Evolutionary conservation across 2,888 invertebrate genomes (phyloP).

Genomic region (Thalpophila matura): DNA sequence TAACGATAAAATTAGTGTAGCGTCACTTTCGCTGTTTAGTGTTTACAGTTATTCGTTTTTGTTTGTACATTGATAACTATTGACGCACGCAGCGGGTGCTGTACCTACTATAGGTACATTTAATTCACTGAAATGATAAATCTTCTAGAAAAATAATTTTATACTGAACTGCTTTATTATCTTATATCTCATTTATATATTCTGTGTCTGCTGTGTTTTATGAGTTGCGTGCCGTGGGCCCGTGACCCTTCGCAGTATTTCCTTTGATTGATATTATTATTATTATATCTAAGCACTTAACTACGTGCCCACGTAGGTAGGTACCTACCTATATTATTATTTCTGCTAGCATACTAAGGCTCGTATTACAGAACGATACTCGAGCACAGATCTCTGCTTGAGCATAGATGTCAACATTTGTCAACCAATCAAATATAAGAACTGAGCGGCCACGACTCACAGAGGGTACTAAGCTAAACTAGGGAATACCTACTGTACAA

Average conservation of each 20-base stretch:
- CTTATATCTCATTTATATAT: slow-evolving; percentile 17
- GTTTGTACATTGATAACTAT: slow-evolving; percentile 73
- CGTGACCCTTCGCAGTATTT: slow-evolving; percentile 3
- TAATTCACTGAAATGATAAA: slow-evolving; percentile 30
- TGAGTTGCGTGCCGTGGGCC: neutral
- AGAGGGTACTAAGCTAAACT: too few species aligned
- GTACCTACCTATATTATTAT: too few species aligned
- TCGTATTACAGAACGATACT: too few species aligned
- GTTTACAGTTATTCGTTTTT: slow-evolving; percentile 68
- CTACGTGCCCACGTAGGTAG: too few species aligned
- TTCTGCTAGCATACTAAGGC: too few species aligned
- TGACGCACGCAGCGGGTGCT: slow-evolving; percentile 73
- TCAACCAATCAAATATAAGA: too few species aligned
- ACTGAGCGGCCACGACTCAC: too few species aligned
- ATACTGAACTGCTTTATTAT: slow-evolving; percentile 16
- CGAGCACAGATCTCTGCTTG: too few species aligned
- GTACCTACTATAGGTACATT: slow-evolving; percentile 6
- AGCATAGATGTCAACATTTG: too few species aligned
- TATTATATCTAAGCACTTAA: neutral
- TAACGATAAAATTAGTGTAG: slow-evolving; percentile 43
- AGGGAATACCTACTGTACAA: too few species aligned
- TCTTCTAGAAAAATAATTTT: slow-evolving; percentile 25
- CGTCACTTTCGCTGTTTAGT: slow-evolving; percentile 67
- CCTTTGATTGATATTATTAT: neutral
- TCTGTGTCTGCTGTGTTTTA: slow-evolving; percentile 10